A percentile compares a stretch with the other conserved stretches of the same genome.
Conservation (phyloP, 1,140 invertebrate genomes). For the Copidosoma floridanum region DNA sequence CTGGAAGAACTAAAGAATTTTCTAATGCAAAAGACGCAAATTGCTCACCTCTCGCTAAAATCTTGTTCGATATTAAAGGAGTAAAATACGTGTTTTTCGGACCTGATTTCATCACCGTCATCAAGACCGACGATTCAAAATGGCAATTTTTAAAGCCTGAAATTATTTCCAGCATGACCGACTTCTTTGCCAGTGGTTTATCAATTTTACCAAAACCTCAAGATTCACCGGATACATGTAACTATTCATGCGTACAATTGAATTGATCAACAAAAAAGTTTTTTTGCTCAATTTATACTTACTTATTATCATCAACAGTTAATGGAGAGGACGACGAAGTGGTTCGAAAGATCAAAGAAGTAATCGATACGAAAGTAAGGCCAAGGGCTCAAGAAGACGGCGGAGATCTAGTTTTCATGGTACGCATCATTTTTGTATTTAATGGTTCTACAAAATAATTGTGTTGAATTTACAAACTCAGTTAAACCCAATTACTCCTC, state of each 20-base stretch:
- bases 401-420: slow-evolving; percentile 95
- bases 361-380: slow-evolving; percentile 93
- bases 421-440: slow-evolving; percentile 35
- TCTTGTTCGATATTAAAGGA: slow-evolving; percentile 93
- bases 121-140: slow-evolving; percentile 86
- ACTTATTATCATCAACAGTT: slow-evolving; percentile 61
- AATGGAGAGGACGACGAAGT: slow-evolving; percentile 93
- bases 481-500: too few relatives aligned
- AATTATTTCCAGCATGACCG: slow-evolving; percentile 98
- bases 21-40: slow-evolving; percentile 77
- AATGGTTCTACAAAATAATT: slow-evolving; percentile 10
- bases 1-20: slow-evolving; percentile 92
- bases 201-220: slow-evolving; percentile 83
- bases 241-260: slow-evolving; percentile 27
- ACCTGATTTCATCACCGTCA: slow-evolving; percentile 96
- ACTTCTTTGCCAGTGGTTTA: slow-evolving; percentile 95
- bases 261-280: background rate
- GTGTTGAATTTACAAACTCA: background rate
- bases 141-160: slow-evolving; percentile 95
- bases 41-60: slow-evolving; percentile 91
- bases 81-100: slow-evolving; percentile 96
- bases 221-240: slow-evolving; percentile 72
- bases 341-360: slow-evolving; percentile 97
- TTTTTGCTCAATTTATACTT: slow-evolving; percentile 7
- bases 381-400: slow-evolving; percentile 99